Evolutionary conservation across 2,113 vertebrate genomes (phyloP).

Genomic region (Talpa occidentalis): DNA sequence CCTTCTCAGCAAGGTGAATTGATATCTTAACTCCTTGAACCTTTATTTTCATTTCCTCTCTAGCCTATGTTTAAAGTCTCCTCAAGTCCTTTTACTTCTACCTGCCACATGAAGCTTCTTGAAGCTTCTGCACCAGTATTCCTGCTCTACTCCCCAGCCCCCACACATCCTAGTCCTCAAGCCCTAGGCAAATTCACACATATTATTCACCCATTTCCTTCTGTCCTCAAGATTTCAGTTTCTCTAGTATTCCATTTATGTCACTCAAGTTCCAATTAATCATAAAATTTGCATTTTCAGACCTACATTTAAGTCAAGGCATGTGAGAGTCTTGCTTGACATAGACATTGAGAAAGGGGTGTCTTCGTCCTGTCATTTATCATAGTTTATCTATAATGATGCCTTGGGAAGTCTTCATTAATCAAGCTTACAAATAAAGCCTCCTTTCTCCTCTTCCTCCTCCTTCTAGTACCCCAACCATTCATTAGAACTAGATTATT

Average conservation of each 20-base stretch:
- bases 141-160: accelerated
- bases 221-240: not conserved
- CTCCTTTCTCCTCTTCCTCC: not conserved
- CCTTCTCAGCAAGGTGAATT: not conserved
- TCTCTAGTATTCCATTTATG: not conserved
- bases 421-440: slow-evolving; percentile 4
- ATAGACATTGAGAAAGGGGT: not conserved
- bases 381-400: slow-evolving; percentile 1
- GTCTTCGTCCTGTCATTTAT: not conserved
- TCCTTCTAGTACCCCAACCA: not conserved
- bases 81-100: not conserved
- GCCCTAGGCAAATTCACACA: not conserved
- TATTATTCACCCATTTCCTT: not conserved
- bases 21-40: not conserved
- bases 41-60: slow-evolving; percentile 20
- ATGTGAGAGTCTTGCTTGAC: not conserved
- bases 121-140: not conserved
- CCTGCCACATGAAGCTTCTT: not conserved
- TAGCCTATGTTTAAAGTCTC: not conserved
- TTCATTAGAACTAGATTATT: not conserved
- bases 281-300: slow-evolving; percentile 44
- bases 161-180: not conserved
- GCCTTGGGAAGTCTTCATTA: slow-evolving; percentile 48
- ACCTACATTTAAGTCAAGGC: slow-evolving; percentile 38
- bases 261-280: slow-evolving; percentile 24